Percentiles rank a stretch among this genome's conserved stretches.
Evolutionary conservation across 2,113 vertebrate genomes (phyloP).

Genomic region (Aythya baeri): DNA sequence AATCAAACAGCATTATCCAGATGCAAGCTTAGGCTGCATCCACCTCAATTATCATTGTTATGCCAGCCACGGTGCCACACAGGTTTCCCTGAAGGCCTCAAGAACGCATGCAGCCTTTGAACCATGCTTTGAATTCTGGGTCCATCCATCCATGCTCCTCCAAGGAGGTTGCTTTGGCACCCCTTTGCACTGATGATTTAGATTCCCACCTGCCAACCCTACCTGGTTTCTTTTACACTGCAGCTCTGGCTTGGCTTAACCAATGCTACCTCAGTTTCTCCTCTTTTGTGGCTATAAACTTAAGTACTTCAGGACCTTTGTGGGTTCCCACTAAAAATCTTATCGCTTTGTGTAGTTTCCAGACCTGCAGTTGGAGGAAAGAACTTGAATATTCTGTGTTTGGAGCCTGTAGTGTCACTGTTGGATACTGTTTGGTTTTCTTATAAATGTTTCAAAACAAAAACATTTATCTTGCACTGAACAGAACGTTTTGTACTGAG

Average conservation of each 20-base stretch:
- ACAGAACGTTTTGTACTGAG: background rate
- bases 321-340: background rate
- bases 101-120: background rate
- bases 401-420: background rate
- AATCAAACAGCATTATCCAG: conserved; percentile 47
- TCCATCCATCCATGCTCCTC: background rate
- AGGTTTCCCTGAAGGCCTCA: background rate
- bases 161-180: background rate
- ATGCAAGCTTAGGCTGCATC: background rate
- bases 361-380: background rate
- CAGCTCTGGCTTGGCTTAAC: background rate
- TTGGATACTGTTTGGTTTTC: background rate
- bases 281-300: background rate
- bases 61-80: background rate
- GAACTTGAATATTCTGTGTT: background rate
- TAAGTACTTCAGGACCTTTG: background rate
- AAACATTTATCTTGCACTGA: background rate
- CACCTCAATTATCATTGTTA: background rate
- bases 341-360: background rate
- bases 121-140: background rate
- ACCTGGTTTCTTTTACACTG: accelerated
- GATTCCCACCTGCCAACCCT: background rate
- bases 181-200: background rate
- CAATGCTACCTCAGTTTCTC: background rate
- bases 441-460: background rate